Percentiles rank a stretch among this genome's conserved stretches.
Conservation (phyloP, 2,113 vertebrate genomes). For the Esox niger region DNA sequence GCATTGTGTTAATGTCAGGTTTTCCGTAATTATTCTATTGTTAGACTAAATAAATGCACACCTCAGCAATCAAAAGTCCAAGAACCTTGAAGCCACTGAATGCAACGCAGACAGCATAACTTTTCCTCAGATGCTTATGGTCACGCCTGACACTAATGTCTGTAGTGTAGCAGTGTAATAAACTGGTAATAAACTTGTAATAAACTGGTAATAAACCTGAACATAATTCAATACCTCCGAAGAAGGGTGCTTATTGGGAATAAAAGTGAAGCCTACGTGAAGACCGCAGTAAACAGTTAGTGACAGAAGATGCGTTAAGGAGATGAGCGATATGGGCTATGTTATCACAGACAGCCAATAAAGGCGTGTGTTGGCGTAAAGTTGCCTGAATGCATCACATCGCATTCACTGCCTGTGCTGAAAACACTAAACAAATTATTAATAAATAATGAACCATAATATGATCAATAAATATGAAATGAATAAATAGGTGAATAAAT, state of each 20-base stretch:
- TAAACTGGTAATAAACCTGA: no score
- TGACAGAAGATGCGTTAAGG: slow-evolving; percentile 25
- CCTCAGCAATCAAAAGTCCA: no score
- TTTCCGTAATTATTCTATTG: no score
- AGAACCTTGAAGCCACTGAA: no score
- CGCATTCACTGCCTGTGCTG: slow-evolving; percentile 6
- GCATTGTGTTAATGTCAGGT: no score
- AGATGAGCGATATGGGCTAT: slow-evolving; percentile 16
- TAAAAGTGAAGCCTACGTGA: background rate
- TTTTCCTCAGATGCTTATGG: no score
- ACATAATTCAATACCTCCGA: background rate
- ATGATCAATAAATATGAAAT: slow-evolving; percentile 42
- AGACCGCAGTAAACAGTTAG: background rate
- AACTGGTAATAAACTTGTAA: no score
- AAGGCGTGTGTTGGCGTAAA: slow-evolving; percentile 4
- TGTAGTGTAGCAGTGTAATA: no score
- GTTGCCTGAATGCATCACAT: background rate
- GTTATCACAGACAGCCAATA: slow-evolving; percentile 27
- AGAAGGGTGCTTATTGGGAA: background rate
- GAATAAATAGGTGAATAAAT: slow-evolving; percentile 6
- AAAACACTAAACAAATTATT: slow-evolving; percentile 7
- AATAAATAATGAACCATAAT: slow-evolving; percentile 7
- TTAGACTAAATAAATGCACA: no score
- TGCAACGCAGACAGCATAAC: no score
- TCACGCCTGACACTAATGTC: no score